These are phyloP conservation scores for Tupaia tana DNA, from an alignment of 2,113 vertebrate genomes.

Conservation along the genomic window DNA sequence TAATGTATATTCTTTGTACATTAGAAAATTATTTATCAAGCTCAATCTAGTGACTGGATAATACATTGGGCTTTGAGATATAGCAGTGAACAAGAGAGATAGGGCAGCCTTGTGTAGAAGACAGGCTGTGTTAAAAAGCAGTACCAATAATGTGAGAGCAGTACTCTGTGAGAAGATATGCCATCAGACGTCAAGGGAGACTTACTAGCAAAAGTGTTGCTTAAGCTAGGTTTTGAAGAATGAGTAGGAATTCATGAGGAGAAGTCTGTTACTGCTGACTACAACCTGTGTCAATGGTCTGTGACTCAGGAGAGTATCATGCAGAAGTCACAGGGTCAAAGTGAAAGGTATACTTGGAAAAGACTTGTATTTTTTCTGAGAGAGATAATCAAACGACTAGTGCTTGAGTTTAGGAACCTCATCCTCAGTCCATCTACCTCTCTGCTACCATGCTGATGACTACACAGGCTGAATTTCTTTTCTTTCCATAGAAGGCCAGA, in stretches of 20 bases:
- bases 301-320: background rate
- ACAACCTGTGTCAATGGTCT: background rate
- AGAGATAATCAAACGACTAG: background rate
- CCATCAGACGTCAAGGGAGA: background rate
- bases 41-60: background rate
- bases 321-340: background rate
- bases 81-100: background rate
- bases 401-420: background rate
- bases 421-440: background rate
- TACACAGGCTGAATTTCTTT: background rate
- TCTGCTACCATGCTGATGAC: background rate
- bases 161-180: background rate
- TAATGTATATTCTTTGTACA: background rate
- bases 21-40: background rate
- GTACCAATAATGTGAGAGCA: background rate
- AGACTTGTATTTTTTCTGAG: background rate
- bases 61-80: background rate
- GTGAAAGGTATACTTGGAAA: background rate
- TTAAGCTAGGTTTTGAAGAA: background rate
- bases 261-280: background rate
- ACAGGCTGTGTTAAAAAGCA: background rate
- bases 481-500: background rate
- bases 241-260: background rate
- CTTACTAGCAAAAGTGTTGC: background rate
- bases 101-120: background rate